Percentiles rank a stretch among this genome's conserved stretches.
Conservation (phyloP, 2,113 vertebrate species). For the Clarias gariepinus region DNA sequence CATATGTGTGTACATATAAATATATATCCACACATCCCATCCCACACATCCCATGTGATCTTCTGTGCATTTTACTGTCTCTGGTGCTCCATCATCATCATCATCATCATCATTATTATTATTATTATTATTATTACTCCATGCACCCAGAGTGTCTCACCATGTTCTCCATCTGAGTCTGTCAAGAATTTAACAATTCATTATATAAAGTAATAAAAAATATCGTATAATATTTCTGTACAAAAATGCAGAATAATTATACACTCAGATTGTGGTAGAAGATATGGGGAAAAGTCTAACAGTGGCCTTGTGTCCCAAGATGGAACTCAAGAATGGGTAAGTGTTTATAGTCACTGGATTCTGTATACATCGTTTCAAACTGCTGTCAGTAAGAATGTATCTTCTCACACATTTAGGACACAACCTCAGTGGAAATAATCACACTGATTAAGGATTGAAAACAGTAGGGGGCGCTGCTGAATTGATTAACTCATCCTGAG, state of each 20-base stretch:
- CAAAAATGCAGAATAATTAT: neutral
- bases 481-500: neutral
- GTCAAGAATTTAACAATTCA: conserved; percentile 15
- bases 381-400: neutral
- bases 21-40: neutral
- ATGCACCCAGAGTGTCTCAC: conserved; percentile 35
- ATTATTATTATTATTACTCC: conserved; percentile 8
- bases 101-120: neutral
- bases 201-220: neutral
- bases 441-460: neutral
- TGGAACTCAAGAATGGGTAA: neutral
- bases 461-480: neutral
- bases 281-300: neutral
- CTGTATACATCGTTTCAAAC: neutral
- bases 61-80: neutral
- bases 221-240: neutral
- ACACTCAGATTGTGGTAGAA: neutral
- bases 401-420: neutral
- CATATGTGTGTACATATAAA: conserved; percentile 4
- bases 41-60: conserved; percentile 1
- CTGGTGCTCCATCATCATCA: neutral
- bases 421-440: neutral
- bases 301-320: neutral
- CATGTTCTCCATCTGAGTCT: conserved; percentile 22
- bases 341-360: neutral